Evolutionary conservation across 2,113 vertebrate species (phyloP), one percentile per base, ranked within the genome.

Genomic region (Henicopernis longicauda): DNA sequence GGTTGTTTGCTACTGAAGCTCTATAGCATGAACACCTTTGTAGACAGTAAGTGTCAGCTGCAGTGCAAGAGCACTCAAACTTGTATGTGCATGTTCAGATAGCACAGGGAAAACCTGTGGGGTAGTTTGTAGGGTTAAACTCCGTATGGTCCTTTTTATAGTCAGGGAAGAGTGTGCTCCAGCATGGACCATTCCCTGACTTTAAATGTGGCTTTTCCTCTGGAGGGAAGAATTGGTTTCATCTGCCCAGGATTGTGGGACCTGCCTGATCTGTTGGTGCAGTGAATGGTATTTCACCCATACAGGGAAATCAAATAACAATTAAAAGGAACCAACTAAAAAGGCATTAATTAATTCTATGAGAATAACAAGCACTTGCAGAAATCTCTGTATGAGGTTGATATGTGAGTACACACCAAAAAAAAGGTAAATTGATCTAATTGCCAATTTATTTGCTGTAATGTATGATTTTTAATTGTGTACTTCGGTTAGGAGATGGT

Each of bases 401-500:
- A 31, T 52, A 34, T 4, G 9, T 44, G 26, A 76, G 29, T 20
- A 23, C 13, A 19, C 11, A 50, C 49, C 32, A 9, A 40, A 17
- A 78, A 61, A 88, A 63, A 13, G 1, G 19, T 47, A 59, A 76
- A 76, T 20, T 20, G 8, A 29, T 76, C 76, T 63, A 86, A 76
- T 11, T 82, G 21, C 8, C 10, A 13, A 5, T 40, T 34, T 54
- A 32, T 79, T 59, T 7, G 2, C 14, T 65, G 16, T 65, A 42
- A 52, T 44, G 7, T 59, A 1, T 61, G 21, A 32, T 57, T 92
- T 90, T 91, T 82, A 82, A 82, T 87, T 87, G 93, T 70, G 4
- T 91, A 25, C 31, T 94, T 89, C n/a, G 45, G 81, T 95, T 89
- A 94, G 91, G 90, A 95, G 94, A 84, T 91, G 94, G 82, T 95